phyloP scores from a whole-genome alignment of 2,113 vertebrate species.

The Protobothrops flavoviridis region DNA sequence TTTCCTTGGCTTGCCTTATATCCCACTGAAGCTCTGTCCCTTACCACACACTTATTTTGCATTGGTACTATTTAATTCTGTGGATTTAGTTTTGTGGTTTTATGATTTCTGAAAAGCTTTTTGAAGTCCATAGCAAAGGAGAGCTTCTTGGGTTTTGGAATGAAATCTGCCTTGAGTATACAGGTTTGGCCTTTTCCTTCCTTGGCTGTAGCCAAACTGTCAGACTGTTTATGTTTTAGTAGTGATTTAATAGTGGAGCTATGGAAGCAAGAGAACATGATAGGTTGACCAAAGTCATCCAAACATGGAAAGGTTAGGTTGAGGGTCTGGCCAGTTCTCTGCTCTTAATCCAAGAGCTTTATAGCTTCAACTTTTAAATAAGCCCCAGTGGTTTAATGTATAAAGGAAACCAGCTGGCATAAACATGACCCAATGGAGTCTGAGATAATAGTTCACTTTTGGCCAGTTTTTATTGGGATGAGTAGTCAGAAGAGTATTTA shows the following conservation, averaged over 20 bases:
- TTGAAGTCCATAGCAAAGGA: background rate
- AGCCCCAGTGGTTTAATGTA: constrained; percentile 40
- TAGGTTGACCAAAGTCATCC: constrained; percentile 20
- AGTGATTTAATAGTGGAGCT: background rate
- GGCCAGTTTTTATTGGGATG: constrained; percentile 58
- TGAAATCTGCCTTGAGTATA: background rate
- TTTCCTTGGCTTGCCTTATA: background rate
- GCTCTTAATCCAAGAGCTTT: constrained; percentile 34
- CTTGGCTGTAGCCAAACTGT: background rate
- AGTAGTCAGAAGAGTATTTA: constrained; percentile 64
- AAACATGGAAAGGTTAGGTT: background rate
- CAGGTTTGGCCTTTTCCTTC: constrained; percentile 1
- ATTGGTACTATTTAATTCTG: background rate
- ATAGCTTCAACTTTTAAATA: constrained; percentile 44
- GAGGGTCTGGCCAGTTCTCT: constrained; percentile 9
- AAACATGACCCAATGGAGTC: constrained; percentile 44
- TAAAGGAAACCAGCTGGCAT: constrained; percentile 58
- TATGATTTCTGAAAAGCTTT: background rate
- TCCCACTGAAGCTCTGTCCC: background rate
- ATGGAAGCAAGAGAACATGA: constrained; percentile 10
- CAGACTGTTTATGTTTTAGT: constrained; percentile 15
- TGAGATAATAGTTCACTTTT: constrained; percentile 55
- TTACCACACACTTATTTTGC: background rate
- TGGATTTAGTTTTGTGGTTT: background rate
- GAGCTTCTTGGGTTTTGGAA: background rate